Evolutionary conservation across 2,113 vertebrate species (phyloP).

Genomic region (Danio rerio): GRCz12tu NC_133194.1:9222501-9223000

Average conservation of each 20-base stretch:
- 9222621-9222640: conserved; percentile 47
- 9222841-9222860: conserved; percentile 42
- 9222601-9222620: conserved; percentile 64
- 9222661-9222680: conserved; percentile 37
- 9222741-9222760: conserved; percentile 56
- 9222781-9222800: neutral
- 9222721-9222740: conserved; percentile 16
- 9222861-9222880: conserved; percentile 37
- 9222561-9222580: conserved; percentile 59
- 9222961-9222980: conserved; percentile 56
- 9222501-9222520: conserved; percentile 75
- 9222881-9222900: conserved; percentile 33
- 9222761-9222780: conserved; percentile 31
- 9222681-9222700: conserved; percentile 43
- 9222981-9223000: conserved; percentile 56
- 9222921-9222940: conserved; percentile 46
- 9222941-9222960: conserved; percentile 33
- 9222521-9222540: conserved; percentile 65
- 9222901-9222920: conserved; percentile 45
- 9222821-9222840: conserved; percentile 44
- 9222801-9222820: conserved; percentile 24
- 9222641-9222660: conserved; percentile 28
- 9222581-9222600: conserved; percentile 59
- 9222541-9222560: conserved; percentile 51
- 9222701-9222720: conserved; percentile 26